phyloP scores from a whole-genome alignment of 1,140 invertebrate species.

The Phymastichus coffea region DNA sequence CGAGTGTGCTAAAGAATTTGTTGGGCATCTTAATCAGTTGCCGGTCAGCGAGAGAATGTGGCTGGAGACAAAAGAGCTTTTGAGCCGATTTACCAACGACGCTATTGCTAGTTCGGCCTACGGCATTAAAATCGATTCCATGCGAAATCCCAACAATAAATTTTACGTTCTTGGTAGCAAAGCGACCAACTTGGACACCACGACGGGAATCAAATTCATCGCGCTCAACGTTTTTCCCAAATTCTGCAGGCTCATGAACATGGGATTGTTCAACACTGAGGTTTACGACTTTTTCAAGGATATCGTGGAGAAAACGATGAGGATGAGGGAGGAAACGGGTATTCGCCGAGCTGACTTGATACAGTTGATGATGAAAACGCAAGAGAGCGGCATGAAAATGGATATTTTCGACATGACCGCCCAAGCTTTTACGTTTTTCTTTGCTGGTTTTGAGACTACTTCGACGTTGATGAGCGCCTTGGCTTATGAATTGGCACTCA shows the following conservation, averaged over 20 bases:
- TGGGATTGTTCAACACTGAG: constrained; percentile 25
- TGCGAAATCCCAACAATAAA: constrained; percentile 50
- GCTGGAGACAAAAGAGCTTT: constrained; percentile 36
- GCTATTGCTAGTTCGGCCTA: constrained; percentile 49
- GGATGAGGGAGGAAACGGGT: constrained; percentile 49
- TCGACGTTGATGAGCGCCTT: constrained; percentile 56
- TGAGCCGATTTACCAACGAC: constrained; percentile 36
- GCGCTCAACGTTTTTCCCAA: constrained; percentile 15
- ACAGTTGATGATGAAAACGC: constrained; percentile 51
- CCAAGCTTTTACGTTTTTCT: constrained; percentile 41
- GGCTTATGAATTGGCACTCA: constrained; percentile 57
- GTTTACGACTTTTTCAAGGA: constrained; percentile 37
- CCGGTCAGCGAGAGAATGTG: not conserved
- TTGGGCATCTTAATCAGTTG: constrained; percentile 21
- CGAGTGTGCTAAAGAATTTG: constrained; percentile 33
- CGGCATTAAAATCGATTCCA: constrained; percentile 54
- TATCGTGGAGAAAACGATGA: constrained; percentile 52
- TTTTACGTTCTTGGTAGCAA: constrained; percentile 51
- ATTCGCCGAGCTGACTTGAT: constrained; percentile 55
- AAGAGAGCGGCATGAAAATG: constrained; percentile 36
- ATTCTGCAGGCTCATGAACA: constrained; percentile 18
- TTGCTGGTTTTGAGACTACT: constrained; percentile 61
- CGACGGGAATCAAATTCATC: constrained; percentile 33
- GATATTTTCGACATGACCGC: constrained; percentile 28
- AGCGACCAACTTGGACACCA: constrained; percentile 42